Evolutionary conservation across 2,888 invertebrate species (phyloP).

Genomic region (Blastobasis adustella): DNA sequence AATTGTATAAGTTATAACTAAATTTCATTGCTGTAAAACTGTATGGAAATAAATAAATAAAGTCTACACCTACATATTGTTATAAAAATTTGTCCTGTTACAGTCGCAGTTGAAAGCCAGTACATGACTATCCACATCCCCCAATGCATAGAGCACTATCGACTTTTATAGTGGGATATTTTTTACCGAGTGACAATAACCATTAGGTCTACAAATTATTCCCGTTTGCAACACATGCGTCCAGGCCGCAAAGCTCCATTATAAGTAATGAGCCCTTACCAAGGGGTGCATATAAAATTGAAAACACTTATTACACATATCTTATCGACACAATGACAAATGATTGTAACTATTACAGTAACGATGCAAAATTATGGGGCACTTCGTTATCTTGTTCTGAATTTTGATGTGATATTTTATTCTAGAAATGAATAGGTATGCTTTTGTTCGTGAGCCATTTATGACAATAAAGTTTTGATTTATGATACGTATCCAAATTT

Average conservation of each 20-base stretch:
- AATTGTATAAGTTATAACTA: too few relatives aligned
- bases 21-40: too few relatives aligned
- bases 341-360: constrained; percentile 35
- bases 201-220: background rate
- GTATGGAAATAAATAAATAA: too few relatives aligned
- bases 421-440: background rate
- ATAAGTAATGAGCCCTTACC: constrained; percentile 35
- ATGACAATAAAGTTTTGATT: background rate
- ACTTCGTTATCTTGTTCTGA: constrained; percentile 10
- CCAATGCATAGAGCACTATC: too few relatives aligned
- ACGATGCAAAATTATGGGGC: constrained; percentile 34
- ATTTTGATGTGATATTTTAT: background rate
- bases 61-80: too few relatives aligned
- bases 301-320: constrained; percentile 44
- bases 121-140: too few relatives aligned
- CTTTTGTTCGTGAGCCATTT: background rate
- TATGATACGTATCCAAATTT: constrained; percentile 2
- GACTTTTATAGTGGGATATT: too few relatives aligned
- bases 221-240: constrained; percentile 41
- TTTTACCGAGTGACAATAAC: too few relatives aligned
- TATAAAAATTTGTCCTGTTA: too few relatives aligned
- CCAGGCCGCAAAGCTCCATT: constrained; percentile 45
- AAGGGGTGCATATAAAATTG: constrained; percentile 61
- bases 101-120: too few relatives aligned
- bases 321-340: constrained; percentile 54